These are phyloP conservation scores for Lordiphosa mommai DNA, from an alignment of 1,140 invertebrate species.

Conservation along the genomic window DNA sequence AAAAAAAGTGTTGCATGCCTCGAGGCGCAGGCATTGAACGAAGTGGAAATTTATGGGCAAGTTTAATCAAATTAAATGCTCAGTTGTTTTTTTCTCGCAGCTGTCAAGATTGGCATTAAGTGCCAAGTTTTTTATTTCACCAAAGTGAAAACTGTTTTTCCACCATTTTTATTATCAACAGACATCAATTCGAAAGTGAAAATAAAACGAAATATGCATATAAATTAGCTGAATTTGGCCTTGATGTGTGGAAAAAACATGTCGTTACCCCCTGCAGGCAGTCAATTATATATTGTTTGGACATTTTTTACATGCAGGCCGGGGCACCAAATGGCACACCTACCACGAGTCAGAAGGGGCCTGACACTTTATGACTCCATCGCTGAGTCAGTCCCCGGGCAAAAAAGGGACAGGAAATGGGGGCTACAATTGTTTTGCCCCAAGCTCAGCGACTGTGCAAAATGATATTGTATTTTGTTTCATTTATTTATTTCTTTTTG, in stretches of 20 bases:
- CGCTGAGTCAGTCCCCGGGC: conserved; percentile 22
- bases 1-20: conserved; percentile 42
- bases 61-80: conserved; percentile 59
- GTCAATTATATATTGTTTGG: conserved; percentile 67
- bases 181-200: conserved; percentile 16
- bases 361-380: conserved; percentile 54
- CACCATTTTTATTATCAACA: conserved; percentile 27
- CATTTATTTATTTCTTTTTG: neutral
- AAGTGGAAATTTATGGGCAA: conserved; percentile 40
- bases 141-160: conserved; percentile 5
- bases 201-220: conserved; percentile 24
- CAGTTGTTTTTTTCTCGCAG: neutral
- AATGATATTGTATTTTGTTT: conserved; percentile 15
- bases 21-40: conserved; percentile 25
- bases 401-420: conserved; percentile 2
- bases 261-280: conserved; percentile 20
- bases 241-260: conserved; percentile 6
- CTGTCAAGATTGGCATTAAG: conserved; percentile 1
- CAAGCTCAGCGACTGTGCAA: conserved; percentile 47
- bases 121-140: conserved; percentile 30
- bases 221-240: conserved; percentile 50
- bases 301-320: conserved; percentile 57
- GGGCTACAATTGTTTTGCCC: conserved; percentile 28
- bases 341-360: conserved; percentile 11
- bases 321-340: conserved; percentile 35